Evolutionary conservation across 2,888 invertebrate genomes (phyloP).

Genomic region (Panorpa germanica): DNA sequence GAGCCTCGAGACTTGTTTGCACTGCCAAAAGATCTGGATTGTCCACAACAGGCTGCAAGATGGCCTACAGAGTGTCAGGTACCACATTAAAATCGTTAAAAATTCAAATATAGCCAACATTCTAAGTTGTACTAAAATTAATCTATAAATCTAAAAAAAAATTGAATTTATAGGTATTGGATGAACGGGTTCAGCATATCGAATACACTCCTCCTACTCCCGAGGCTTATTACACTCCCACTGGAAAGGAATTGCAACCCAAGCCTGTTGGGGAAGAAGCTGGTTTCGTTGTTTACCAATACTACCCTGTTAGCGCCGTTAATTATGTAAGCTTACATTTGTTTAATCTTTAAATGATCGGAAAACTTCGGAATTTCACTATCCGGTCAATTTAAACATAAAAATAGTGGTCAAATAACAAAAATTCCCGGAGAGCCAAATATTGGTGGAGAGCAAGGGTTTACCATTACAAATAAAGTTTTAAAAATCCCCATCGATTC

Average conservation of each 20-base stretch:
- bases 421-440: too few species aligned
- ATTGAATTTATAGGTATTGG: slow-evolving; percentile 43
- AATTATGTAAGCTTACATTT: slow-evolving; percentile 60
- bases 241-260: slow-evolving; percentile 63
- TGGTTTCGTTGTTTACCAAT: slow-evolving; percentile 66
- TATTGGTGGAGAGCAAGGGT: too few species aligned
- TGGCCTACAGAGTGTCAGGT: slow-evolving; percentile 87
- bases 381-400: too few species aligned
- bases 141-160: slow-evolving; percentile 8
- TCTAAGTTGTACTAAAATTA: background rate
- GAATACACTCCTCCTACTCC: slow-evolving; percentile 48
- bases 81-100: slow-evolving; percentile 14
- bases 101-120: background rate
- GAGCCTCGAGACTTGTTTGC: slow-evolving; percentile 56
- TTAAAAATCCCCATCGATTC: too few species aligned
- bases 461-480: too few species aligned
- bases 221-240: slow-evolving; percentile 62
- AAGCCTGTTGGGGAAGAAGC: slow-evolving; percentile 75
- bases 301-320: slow-evolving; percentile 70
- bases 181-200: slow-evolving; percentile 63
- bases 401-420: too few species aligned
- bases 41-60: slow-evolving; percentile 58
- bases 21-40: slow-evolving; percentile 42
- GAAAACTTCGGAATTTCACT: too few species aligned
- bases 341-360: too few species aligned